Conservation (phyloP, 2,797 vertebrate genomes). For the Amphiprion clarkii region DNA sequence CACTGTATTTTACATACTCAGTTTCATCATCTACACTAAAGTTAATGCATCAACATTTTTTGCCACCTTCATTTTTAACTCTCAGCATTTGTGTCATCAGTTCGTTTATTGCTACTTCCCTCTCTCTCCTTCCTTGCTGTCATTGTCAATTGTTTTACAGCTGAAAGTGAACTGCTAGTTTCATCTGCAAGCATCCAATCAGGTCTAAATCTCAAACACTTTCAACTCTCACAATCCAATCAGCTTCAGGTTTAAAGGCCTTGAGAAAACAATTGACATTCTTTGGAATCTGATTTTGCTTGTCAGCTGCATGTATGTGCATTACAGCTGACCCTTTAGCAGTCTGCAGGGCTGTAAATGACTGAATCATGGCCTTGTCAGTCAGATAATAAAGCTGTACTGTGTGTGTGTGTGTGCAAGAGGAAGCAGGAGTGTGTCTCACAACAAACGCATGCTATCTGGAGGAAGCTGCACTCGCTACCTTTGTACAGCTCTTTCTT, state of each 20-base stretch:
- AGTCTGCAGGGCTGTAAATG: not conserved
- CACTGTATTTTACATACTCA: not conserved
- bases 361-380: not conserved
- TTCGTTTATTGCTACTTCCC: not conserved
- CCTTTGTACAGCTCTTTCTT: conserved; percentile 20
- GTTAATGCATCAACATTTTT: conserved; percentile 5
- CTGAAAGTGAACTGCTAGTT: conserved; percentile 34
- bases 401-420: not conserved
- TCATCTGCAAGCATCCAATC: conserved; percentile 54
- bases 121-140: not conserved
- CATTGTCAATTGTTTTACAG: not conserved
- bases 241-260: conserved; percentile 23
- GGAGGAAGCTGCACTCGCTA: conserved; percentile 21
- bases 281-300: conserved; percentile 17
- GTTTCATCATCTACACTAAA: not conserved
- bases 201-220: conserved; percentile 34
- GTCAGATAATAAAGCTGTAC: conserved; percentile 1
- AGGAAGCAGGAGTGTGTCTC: not conserved
- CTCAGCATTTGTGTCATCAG: conserved; percentile 13
- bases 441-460: conserved; percentile 23
- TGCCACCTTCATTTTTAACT: not conserved
- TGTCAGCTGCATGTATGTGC: not conserved
- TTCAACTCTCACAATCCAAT: conserved; percentile 26
- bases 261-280: conserved; percentile 15
- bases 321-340: not conserved